Evolutionary conservation across 2,888 invertebrate species (phyloP).

Genomic region (Mechanitis mazaeus): DNA sequence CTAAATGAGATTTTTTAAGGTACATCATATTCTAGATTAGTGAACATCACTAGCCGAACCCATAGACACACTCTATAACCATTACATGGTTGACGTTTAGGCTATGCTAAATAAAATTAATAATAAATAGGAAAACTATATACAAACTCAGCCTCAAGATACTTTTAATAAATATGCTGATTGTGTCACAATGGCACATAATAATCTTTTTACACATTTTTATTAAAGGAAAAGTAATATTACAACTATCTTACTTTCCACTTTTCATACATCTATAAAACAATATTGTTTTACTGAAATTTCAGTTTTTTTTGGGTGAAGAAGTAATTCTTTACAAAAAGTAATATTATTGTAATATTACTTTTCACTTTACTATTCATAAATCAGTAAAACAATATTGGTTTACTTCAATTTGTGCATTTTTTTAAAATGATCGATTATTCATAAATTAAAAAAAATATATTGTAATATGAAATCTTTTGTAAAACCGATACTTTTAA

Average conservation of each 20-base stretch:
- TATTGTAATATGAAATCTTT: too few relatives aligned
- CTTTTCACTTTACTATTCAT: too few relatives aligned
- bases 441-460: too few relatives aligned
- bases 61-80: constrained; percentile 39
- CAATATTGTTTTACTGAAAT: too few relatives aligned
- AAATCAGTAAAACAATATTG: too few relatives aligned
- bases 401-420: too few relatives aligned
- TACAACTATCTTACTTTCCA: too few relatives aligned
- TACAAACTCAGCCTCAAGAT: constrained; percentile 62
- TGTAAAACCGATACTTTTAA: too few relatives aligned
- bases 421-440: not conserved
- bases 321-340: too few relatives aligned
- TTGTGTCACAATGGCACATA: constrained; percentile 5
- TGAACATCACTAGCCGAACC: constrained; percentile 54
- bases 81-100: constrained; percentile 50
- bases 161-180: constrained; percentile 34
- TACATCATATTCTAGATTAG: constrained; percentile 54
- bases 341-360: too few relatives aligned
- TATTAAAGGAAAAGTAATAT: not conserved
- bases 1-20: constrained; percentile 71
- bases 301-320: too few relatives aligned
- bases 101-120: constrained; percentile 44
- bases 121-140: constrained; percentile 64
- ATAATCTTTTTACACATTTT: not conserved
- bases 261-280: too few relatives aligned